These are phyloP conservation scores for Papilio polyxenes DNA, from an alignment of 1,140 invertebrate species.

Conservation along the genomic window DNA sequence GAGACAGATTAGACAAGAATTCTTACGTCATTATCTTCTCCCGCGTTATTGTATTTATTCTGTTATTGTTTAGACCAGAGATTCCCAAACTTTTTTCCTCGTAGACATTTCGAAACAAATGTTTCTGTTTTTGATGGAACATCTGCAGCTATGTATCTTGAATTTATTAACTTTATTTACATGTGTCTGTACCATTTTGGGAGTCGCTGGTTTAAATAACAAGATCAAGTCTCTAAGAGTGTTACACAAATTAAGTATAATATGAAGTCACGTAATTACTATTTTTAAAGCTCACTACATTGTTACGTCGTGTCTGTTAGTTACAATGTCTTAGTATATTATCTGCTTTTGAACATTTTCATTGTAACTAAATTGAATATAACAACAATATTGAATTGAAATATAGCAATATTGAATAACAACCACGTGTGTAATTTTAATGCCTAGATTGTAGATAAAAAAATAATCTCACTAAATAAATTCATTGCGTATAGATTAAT, in stretches of 20 bases:
- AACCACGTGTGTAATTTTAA: too few relatives aligned
- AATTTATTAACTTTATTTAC: too few relatives aligned
- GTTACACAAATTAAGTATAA: neutral
- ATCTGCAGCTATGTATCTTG: too few relatives aligned
- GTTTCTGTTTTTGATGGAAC: too few relatives aligned
- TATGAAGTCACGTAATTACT: neutral
- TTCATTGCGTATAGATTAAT: too few relatives aligned
- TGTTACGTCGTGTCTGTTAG: neutral
- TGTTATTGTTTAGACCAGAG: neutral
- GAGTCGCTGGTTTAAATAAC: neutral
- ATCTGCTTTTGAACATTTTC: neutral
- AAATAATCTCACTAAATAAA: too few relatives aligned
- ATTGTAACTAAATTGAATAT: neutral
- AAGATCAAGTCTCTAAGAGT: neutral
- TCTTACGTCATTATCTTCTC: neutral
- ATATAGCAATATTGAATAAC: neutral
- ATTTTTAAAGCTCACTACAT: neutral
- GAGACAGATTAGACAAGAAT: slow-evolving; percentile 2
- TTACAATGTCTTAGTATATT: neutral
- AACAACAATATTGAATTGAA: too few relatives aligned
- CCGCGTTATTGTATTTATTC: neutral
- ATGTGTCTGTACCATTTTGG: too few relatives aligned
- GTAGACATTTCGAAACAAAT: too few relatives aligned
- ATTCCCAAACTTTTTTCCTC: too few relatives aligned
- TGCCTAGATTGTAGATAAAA: too few relatives aligned